Percentiles rank a stretch among this genome's conserved stretches.
These are phyloP conservation scores for Ictalurus furcatus DNA, from an alignment of 2,113 vertebrate species.

Conservation along the genomic window DNA sequence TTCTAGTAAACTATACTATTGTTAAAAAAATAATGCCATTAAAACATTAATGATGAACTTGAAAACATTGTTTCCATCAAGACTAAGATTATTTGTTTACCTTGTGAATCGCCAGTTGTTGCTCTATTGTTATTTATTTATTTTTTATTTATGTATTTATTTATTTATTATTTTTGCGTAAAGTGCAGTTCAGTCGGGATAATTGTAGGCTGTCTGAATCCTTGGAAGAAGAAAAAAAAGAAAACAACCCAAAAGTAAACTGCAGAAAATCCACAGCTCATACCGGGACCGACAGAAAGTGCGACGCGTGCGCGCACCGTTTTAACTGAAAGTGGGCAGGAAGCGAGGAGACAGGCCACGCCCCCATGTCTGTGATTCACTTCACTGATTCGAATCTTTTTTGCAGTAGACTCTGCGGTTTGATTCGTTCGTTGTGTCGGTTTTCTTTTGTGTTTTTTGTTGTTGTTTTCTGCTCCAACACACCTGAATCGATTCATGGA, in stretches of 20 bases:
- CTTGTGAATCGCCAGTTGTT: slow-evolving; percentile 2
- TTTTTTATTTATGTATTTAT: too few species aligned
- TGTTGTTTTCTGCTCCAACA: background rate
- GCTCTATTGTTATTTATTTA: background rate
- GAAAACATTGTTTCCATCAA: background rate
- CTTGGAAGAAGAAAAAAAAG: background rate
- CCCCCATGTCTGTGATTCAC: background rate
- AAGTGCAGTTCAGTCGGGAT: background rate
- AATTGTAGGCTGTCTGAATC: background rate
- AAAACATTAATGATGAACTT: background rate
- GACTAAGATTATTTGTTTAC: background rate
- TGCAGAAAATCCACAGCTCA: slow-evolving; percentile 21
- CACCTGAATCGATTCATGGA: background rate
- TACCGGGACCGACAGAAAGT: slow-evolving; percentile 4
- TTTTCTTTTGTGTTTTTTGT: too few species aligned
- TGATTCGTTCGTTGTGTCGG: background rate
- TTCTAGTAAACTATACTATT: background rate
- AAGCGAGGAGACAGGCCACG: slow-evolving; percentile 27
- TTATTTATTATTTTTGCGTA: background rate
- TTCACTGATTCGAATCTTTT: background rate
- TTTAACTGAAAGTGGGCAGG: slow-evolving; percentile 49
- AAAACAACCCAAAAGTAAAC: background rate
- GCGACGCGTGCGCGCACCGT: slow-evolving; percentile 20
- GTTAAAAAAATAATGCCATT: background rate
- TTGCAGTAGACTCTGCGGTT: background rate